These are phyloP conservation scores for Callipepla squamata DNA, from an alignment of 2,113 vertebrate genomes.

Conservation along the genomic window DNA sequence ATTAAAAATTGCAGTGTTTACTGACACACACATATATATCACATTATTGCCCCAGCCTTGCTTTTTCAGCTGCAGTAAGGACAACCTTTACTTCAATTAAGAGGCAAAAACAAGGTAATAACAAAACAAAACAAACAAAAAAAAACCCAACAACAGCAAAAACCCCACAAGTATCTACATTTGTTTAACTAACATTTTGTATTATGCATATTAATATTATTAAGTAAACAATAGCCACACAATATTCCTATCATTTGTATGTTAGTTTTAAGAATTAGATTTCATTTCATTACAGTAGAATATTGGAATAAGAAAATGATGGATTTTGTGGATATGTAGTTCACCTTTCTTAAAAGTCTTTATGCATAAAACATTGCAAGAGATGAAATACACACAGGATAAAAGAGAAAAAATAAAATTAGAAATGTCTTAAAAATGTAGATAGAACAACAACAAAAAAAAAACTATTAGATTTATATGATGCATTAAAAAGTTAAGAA, in stretches of 20 bases:
- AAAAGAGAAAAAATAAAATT: background rate
- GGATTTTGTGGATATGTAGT: background rate
- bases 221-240: background rate
- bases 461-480: background rate
- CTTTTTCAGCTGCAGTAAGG: background rate
- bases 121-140: background rate
- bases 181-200: background rate
- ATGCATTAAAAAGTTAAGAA: background rate
- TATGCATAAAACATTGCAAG: background rate
- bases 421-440: background rate
- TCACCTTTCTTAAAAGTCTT: background rate
- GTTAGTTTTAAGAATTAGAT: background rate
- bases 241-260: background rate
- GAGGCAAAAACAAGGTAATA: background rate
- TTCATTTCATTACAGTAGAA: background rate
- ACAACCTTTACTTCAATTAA: background rate
- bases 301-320: background rate
- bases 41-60: background rate
- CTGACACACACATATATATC: background rate
- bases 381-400: background rate
- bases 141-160: too few relatives aligned
- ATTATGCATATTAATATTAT: background rate
- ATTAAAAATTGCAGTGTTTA: background rate
- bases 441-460: background rate
- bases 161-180: background rate